These are phyloP conservation scores for Cottoperca gobio DNA, from an alignment of 2,797 vertebrate genomes.

Conservation along the genomic window DNA sequence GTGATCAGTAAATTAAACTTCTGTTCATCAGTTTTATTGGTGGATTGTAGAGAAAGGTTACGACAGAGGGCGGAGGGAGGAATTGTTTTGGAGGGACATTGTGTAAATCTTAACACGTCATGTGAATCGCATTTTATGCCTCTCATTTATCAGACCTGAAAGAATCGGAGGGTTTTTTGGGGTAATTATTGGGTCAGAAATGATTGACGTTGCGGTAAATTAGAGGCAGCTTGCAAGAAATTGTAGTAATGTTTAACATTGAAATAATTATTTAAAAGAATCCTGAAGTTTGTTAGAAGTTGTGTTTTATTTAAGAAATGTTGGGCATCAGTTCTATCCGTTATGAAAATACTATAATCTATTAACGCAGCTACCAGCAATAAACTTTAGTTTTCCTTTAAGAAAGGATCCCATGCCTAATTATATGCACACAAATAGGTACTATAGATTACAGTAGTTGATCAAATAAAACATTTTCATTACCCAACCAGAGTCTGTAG, in stretches of 20 bases:
- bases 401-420: neutral
- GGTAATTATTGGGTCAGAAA: neutral
- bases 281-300: neutral
- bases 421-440: neutral
- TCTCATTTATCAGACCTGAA: neutral
- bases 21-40: conserved; percentile 41
- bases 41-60: conserved; percentile 17
- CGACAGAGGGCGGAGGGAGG: neutral
- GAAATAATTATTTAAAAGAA: neutral
- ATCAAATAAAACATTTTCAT: neutral
- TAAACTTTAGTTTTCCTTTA: neutral
- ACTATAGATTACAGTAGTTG: neutral
- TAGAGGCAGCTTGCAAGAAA: neutral
- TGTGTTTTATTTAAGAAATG: neutral
- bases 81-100: conserved; percentile 1
- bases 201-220: neutral
- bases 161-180: neutral
- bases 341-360: neutral
- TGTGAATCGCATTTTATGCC: neutral
- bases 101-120: conserved; percentile 9
- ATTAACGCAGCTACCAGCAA: neutral
- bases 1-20: conserved; percentile 75
- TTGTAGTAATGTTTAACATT: neutral
- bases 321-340: neutral
- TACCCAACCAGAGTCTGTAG: neutral